These are phyloP conservation scores for Uropsilus gracilis DNA, from an alignment of 2,113 vertebrate genomes.

Conservation along the genomic window DNA sequence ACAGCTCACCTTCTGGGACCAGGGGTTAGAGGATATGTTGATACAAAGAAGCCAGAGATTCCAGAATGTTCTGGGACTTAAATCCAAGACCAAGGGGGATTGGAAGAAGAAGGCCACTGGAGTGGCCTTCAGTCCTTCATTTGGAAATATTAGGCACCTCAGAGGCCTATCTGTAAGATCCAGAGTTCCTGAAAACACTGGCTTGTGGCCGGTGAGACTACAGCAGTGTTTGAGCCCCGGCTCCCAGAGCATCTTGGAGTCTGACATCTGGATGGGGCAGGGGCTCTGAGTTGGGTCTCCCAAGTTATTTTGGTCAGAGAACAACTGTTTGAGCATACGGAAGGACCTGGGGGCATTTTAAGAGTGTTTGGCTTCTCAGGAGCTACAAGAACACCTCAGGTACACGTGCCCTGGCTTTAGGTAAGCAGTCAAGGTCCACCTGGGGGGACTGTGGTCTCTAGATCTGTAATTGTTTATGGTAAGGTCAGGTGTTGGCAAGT, in stretches of 20 bases:
- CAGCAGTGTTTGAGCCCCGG: neutral
- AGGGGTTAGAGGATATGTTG: neutral
- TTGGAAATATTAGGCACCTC: neutral
- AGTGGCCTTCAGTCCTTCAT: neutral
- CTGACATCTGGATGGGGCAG: neutral
- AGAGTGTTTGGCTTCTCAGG: slow-evolving; percentile 3
- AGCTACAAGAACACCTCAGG: neutral
- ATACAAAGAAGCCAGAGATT: slow-evolving; percentile 30
- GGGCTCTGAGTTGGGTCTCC: neutral
- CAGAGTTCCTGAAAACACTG: neutral
- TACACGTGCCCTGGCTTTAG: neutral
- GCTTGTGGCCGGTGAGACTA: neutral
- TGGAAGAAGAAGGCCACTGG: neutral
- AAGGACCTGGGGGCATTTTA: neutral
- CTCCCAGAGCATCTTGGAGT: neutral
- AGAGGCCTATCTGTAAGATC: neutral
- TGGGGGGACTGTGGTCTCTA: neutral
- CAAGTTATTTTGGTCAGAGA: slow-evolving; percentile 5
- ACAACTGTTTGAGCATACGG: neutral
- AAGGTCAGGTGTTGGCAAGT: slow-evolving; percentile 12
- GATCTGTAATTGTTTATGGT: neutral
- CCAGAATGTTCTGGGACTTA: slow-evolving; percentile 21
- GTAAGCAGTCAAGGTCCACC: slow-evolving; percentile 10
- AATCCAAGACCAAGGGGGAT: neutral
- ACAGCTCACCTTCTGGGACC: neutral